These are phyloP conservation scores for Lacerta bilineata DNA, from an alignment of 2,797 vertebrate species.

Conservation along the genomic window DNA sequence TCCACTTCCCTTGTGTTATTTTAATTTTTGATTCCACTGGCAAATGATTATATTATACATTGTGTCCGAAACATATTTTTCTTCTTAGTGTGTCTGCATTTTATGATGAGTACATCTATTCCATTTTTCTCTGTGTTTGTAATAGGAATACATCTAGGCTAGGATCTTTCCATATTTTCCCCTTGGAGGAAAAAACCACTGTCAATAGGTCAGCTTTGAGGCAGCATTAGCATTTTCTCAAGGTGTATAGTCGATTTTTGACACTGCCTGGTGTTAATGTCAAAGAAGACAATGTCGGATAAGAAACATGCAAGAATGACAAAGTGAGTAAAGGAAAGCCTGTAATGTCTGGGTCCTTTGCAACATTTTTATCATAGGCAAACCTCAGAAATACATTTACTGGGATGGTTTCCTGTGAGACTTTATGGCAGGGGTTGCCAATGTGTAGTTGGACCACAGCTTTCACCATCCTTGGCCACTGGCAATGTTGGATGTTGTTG, in stretches of 20 bases:
- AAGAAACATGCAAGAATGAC: constrained; percentile 1
- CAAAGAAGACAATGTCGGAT: constrained; percentile 21
- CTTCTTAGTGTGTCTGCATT: neutral
- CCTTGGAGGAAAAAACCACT: neutral
- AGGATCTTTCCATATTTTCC: neutral
- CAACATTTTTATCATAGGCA: constrained; percentile 33
- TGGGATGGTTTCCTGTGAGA: neutral
- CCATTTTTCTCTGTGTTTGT: neutral
- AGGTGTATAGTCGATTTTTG: neutral
- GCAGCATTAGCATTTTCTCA: constrained; percentile 24
- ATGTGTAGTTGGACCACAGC: too few relatives aligned
- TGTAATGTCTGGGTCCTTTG: neutral
- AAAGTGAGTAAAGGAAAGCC: neutral
- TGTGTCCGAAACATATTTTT: neutral
- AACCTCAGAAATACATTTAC: constrained; percentile 6
- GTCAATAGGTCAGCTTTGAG: constrained; percentile 11
- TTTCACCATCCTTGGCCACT: too few relatives aligned
- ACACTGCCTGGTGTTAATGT: neutral
- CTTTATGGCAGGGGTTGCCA: neutral
- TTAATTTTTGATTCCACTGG: constrained; percentile 7
- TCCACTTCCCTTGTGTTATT: neutral
- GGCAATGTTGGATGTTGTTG: too few relatives aligned
- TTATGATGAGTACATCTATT: neutral
- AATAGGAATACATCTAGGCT: neutral
- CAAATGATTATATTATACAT: neutral